Base-by-base conservation (phyloP, 1,140 invertebrate species). In the Pentalonia nigronervosa region DNA sequence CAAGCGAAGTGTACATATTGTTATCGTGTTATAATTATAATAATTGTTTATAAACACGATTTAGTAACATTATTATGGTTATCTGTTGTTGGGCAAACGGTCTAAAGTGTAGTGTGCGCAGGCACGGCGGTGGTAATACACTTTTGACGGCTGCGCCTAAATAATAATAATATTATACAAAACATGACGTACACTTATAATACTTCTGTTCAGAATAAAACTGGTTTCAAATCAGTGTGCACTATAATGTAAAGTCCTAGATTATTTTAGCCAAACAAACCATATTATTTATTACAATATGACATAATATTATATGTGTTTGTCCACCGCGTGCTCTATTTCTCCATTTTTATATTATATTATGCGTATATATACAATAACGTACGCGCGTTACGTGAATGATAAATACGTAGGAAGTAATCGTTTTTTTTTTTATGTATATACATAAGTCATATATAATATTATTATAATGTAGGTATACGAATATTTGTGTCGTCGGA, bases 381-480 rank as follows among this genome's bases (percentile, higher is more conserved):
- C 2, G 50, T 23, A 53, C 14, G 50, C 60, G 60, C 60, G 60
- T 76, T 76, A 76, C 14, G 30, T 76, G 60, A 76, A 76, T 76
- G n/a, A 76, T 76, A 76, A 76, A 76, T 76, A 76, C 60, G 60
- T 76, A 76, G 60, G 60, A 76, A 76, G 60, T 76, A 76, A 4
- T 14, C 7, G n/a, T 14, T 76, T 76, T 53, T 23, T 53, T 53
- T 23, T 53, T 23, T 53, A 4, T 23, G 20, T 23, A 53, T 21
- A 53, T 7, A 53, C 21, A 53, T 53, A 7, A 6, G 21, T 53
- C 21, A 53, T 53, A 23, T 53, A 53, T 53, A 2, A 17, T 76
- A 67, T n/a, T n/a, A n/a, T 67, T n/a, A 17, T n/a, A 14, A n/a
- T n/a, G 4, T 76, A 41, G 41, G 11, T n/a, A n/a, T n/a, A 76